Conservation (phyloP, 2,888 invertebrate genomes). For the Anarsia innoxiella region DNA sequence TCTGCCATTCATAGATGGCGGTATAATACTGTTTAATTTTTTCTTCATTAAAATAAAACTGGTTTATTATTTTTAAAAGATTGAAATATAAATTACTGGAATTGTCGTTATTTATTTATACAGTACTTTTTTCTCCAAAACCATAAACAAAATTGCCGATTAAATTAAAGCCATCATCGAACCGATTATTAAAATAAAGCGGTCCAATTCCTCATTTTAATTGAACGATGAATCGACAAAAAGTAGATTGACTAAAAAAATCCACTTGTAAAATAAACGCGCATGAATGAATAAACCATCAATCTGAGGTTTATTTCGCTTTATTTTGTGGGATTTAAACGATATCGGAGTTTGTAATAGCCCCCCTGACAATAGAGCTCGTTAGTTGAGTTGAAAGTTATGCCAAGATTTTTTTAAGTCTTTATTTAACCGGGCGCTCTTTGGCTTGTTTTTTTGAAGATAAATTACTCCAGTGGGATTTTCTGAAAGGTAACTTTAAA, state of each 20-base stretch:
- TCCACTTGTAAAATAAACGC: constrained; percentile 6
- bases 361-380: constrained; percentile 36
- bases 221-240: constrained; percentile 2
- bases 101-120: too few relatives aligned
- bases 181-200: constrained; percentile 4
- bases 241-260: background rate
- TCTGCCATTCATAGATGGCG: too few relatives aligned
- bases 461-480: too few relatives aligned
- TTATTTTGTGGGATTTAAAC: constrained; percentile 11
- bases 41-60: too few relatives aligned
- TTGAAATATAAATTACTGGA: too few relatives aligned
- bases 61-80: too few relatives aligned
- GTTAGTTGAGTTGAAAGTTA: constrained; percentile 32
- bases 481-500: too few relatives aligned
- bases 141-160: too few relatives aligned
- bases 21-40: too few relatives aligned
- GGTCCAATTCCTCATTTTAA: constrained; percentile 1
- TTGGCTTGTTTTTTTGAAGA: too few relatives aligned
- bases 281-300: constrained; percentile 11
- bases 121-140: too few relatives aligned
- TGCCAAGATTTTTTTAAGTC: constrained; percentile 24
- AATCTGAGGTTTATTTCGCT: constrained; percentile 13
- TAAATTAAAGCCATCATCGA: background rate
- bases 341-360: constrained; percentile 6
- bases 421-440: too few relatives aligned